Evolutionary conservation across 37 sponge, comb jelly and placozoan genomes (phyloP), one percentile per base, ranked within the genome.

Genomic region (Agelas oroides): DNA sequence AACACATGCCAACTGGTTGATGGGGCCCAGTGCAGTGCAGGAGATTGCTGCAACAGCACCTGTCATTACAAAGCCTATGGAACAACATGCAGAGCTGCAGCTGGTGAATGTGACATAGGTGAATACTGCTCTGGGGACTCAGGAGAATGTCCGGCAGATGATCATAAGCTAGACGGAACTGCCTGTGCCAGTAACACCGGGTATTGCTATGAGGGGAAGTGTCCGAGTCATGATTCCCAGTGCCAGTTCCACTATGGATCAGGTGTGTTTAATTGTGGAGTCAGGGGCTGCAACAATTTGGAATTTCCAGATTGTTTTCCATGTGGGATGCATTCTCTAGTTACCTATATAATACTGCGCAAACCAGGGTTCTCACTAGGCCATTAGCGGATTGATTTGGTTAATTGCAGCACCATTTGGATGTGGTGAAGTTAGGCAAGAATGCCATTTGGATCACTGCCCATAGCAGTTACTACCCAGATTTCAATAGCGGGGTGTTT

Each of bases 101-200:
- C 55, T 54, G 73, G 62, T 15, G 79, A 76, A 64, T 87, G 88
- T 72, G 88, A 59, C 38, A 60, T 87, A 5, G 8, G 67, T 23
- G 88, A 87, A 17, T 79, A 60, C 70, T 87, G 88, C 53, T 63
- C 75, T 36, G 88, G 88, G 16, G 34, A 54, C 57, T n/a, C 64
- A 23, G 28, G 52, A 21, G 77, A 85, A 36, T 84, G 84, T 53
- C 84, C 84, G 46, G 65, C 33, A 1, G 65, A 84, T 64, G 64
- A 36, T 19, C 52, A 38, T 38, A 27, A 24, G 62, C 54, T 37
- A 20, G 65, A 84, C 24, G 84, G 75, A 20, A 62, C 37, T 21
- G 41, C 28, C 55, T 84, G 84, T 39, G 59, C 32, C 28, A 74
- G 41, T 39, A 65, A 65, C 57, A 73, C 39, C 28, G 84, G 73